Evolutionary conservation across 2,888 invertebrate species (phyloP).

Genomic region (Plutella xylostella): DNA sequence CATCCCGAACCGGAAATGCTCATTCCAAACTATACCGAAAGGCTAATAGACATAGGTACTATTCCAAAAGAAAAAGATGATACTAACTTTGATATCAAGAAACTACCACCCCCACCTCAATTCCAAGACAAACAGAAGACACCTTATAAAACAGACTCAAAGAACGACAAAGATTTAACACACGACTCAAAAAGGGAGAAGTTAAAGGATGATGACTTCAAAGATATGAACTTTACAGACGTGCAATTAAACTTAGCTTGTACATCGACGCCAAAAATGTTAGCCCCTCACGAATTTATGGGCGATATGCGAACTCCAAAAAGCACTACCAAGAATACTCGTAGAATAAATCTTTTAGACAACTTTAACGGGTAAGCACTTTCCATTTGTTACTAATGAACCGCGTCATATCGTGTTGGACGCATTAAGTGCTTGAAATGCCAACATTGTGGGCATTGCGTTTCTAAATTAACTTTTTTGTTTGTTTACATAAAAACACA

Average conservation of each 20-base stretch:
- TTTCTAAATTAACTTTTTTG: no score
- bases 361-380: slow-evolving; percentile 58
- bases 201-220: slow-evolving; percentile 40
- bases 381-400: slow-evolving; percentile 18
- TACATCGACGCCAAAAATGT: slow-evolving; percentile 63
- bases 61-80: slow-evolving; percentile 34
- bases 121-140: slow-evolving; percentile 56
- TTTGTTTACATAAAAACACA: no score
- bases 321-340: slow-evolving; percentile 36
- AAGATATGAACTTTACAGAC: slow-evolving; percentile 46
- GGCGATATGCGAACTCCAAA: slow-evolving; percentile 28
- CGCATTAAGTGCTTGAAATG: no score
- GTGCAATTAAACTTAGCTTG: slow-evolving; percentile 55
- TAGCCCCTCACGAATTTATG: slow-evolving; percentile 52
- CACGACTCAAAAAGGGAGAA: slow-evolving; percentile 60
- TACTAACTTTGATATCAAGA: slow-evolving; percentile 32
- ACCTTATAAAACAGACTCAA: slow-evolving; percentile 41
- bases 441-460: no score
- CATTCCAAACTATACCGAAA: slow-evolving; percentile 56
- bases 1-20: slow-evolving; percentile 52
- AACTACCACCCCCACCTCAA: slow-evolving; percentile 56
- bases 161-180: slow-evolving; percentile 42
- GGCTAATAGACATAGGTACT: slow-evolving; percentile 38
- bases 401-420: no score
- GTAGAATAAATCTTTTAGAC: slow-evolving; percentile 45